Base-by-base conservation (phyloP, 2,113 vertebrate genomes). In the Bubo scandiacus region DNA sequence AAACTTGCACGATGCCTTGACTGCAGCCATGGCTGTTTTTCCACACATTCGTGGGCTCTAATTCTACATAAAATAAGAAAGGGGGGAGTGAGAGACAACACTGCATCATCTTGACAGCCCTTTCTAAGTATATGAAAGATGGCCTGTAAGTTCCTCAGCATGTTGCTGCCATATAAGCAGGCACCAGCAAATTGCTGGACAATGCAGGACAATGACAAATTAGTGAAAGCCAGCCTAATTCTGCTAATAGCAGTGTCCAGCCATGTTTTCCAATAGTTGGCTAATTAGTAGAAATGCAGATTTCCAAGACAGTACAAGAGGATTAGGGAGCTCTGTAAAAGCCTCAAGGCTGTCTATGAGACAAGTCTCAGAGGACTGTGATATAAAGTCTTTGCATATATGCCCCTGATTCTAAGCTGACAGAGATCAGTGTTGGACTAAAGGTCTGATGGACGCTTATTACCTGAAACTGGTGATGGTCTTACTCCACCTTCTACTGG, bases 21-120 rank as follows among this genome's bases (percentile, higher is more conserved):
- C 86, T 88, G 78, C 43, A 96, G 75, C 71, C 77, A 38, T 70
- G 65, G 43, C 49, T 91, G 70, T 1, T 84, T 93, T 62, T 72
- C 61, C 70, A 94, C 86, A 66, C 11, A 17, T 77, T 87, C 0
- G 5, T 77, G 73, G 62, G 62, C 45, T 92, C 77, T 91, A 92
- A 94, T 94, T 94, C 84, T 88, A 95, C 81, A 87, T 66, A 51
- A 90, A 95, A 89, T 70, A 92, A 89, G 70, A 89, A 89, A 71
- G 65, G 73, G 13, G 12, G 51, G 70, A 85, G 78, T 82, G 89
- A 95, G 82, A 94, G 83, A 87, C 88, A 70, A 55, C 61, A 65
- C 57, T 61, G 61, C 43, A 80, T 91, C 83, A 90, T 94, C 57
- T n/a, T 89, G 70, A 95, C 89, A 91, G 80, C 61, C 77, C 81